These are phyloP conservation scores for Notocelia uddmanniana DNA, from an alignment of 2,888 invertebrate species.

Conservation along the genomic window DNA sequence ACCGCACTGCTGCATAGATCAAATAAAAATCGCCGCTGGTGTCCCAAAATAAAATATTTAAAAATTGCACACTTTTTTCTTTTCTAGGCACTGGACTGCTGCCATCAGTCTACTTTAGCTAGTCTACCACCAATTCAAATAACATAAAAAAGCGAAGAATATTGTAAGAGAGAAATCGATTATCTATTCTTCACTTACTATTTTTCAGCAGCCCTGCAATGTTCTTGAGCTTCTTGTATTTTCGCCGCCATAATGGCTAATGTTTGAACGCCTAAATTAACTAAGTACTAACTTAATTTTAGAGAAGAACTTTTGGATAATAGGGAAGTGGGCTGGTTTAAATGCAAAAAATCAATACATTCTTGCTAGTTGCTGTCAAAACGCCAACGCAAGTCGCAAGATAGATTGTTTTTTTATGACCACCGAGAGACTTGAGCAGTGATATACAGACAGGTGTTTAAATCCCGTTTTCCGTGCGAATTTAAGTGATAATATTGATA, in stretches of 20 bases:
- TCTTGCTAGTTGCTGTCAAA: slow-evolving; percentile 4
- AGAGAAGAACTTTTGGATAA: slow-evolving; percentile 6
- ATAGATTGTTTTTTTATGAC: not conserved
- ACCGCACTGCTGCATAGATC: slow-evolving; percentile 2
- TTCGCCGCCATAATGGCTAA: slow-evolving; percentile 74
- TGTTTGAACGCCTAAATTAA: slow-evolving; percentile 10
- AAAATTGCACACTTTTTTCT: not conserved
- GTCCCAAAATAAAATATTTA: not conserved
- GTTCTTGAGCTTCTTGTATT: slow-evolving; percentile 91
- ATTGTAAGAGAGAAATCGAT: slow-evolving; percentile 50
- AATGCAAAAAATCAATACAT: slow-evolving; percentile 40
- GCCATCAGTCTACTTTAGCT: no score
- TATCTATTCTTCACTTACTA: slow-evolving; percentile 82
- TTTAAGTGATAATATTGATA: not conserved
- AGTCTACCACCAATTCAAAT: not conserved
- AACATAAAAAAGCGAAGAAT: not conserved
- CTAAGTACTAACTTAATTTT: slow-evolving; percentile 7
- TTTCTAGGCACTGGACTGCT: not conserved
- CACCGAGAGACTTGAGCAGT: not conserved
- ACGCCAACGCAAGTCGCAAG: not conserved
- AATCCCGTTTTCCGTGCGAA: not conserved
- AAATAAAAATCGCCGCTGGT: not conserved
- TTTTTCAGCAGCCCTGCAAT: slow-evolving; percentile 93
- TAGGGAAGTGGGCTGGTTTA: slow-evolving; percentile 5
- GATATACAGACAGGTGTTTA: not conserved